phyloP scores from a whole-genome alignment of 2,888 invertebrate genomes.

The Drosophila heteroneura region DNA sequence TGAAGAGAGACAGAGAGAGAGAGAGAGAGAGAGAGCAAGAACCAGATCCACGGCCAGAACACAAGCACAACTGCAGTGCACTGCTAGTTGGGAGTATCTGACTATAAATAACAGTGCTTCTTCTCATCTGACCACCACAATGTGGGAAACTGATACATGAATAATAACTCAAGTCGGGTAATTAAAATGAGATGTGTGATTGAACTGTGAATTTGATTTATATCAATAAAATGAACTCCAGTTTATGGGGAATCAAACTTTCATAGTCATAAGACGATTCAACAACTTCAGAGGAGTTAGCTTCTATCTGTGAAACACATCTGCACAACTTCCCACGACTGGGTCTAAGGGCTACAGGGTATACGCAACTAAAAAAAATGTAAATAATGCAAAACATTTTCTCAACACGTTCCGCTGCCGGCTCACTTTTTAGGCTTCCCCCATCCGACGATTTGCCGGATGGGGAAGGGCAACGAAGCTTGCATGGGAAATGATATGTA shows the following conservation, averaged over 20 bases:
- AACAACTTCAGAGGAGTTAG: not conserved
- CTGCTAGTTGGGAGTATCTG: conserved; percentile 9
- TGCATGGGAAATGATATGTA: conserved; percentile 77
- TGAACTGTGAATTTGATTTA: not conserved
- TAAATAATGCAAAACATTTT: conserved; percentile 81
- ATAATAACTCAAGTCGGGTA: not conserved
- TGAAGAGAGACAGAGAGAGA: conserved; percentile 32
- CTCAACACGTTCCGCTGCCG: conserved; percentile 75
- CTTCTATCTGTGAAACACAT: not conserved
- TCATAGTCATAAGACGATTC: not conserved
- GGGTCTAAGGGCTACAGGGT: conserved; percentile 5
- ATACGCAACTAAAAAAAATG: conserved; percentile 29
- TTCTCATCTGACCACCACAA: not conserved
- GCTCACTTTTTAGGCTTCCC: conserved; percentile 76
- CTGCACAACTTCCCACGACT: not conserved
- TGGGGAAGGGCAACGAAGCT: conserved; percentile 33
- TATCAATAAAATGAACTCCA: not conserved
- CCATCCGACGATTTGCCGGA: conserved; percentile 53
- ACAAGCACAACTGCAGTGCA: conserved; percentile 14
- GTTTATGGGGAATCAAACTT: not conserved
- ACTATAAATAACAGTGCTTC: not conserved
- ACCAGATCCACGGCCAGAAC: conserved; percentile 23
- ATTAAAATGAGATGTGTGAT: not conserved
- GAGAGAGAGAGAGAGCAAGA: conserved; percentile 25
- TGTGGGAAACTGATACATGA: not conserved